Conservation (phyloP, 2,797 vertebrate species). For the Danionella dracula region DNA sequence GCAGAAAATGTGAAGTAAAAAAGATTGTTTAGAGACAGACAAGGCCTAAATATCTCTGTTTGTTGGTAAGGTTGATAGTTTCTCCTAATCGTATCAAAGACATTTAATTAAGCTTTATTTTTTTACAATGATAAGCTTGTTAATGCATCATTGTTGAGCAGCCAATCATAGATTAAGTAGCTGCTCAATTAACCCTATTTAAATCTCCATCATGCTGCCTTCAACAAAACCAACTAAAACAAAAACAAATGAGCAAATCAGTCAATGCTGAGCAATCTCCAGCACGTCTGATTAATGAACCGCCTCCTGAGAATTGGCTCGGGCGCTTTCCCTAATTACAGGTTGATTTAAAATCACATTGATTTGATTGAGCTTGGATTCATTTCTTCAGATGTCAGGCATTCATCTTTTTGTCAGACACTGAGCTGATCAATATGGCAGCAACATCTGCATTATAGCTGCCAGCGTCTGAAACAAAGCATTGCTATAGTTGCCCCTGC, state of each 20-base stretch:
- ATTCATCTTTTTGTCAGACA: slow-evolving; percentile 8
- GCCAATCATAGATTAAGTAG: background rate
- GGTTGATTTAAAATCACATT: background rate
- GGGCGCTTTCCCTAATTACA: background rate
- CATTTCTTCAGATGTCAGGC: background rate
- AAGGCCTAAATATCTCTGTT: too few relatives aligned
- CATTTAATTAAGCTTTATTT: background rate
- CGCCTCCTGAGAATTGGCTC: background rate
- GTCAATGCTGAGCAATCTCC: background rate
- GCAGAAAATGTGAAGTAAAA: too few relatives aligned
- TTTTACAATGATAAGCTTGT: background rate
- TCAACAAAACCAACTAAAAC: background rate
- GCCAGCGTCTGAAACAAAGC: slow-evolving; percentile 8
- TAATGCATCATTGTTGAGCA: background rate
- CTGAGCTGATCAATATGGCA: background rate
- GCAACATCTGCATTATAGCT: slow-evolving; percentile 4
- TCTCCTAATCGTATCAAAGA: background rate
- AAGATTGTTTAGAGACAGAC: too few relatives aligned
- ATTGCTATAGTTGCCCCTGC: background rate
- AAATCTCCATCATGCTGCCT: background rate
- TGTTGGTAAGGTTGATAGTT: too few relatives aligned
- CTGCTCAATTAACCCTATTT: slow-evolving; percentile 18
- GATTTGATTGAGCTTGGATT: background rate
- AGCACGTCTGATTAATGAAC: background rate
- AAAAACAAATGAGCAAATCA: background rate